Conservation (phyloP, 2,888 invertebrate species). For the Pseudococcus longispinus region DNA sequence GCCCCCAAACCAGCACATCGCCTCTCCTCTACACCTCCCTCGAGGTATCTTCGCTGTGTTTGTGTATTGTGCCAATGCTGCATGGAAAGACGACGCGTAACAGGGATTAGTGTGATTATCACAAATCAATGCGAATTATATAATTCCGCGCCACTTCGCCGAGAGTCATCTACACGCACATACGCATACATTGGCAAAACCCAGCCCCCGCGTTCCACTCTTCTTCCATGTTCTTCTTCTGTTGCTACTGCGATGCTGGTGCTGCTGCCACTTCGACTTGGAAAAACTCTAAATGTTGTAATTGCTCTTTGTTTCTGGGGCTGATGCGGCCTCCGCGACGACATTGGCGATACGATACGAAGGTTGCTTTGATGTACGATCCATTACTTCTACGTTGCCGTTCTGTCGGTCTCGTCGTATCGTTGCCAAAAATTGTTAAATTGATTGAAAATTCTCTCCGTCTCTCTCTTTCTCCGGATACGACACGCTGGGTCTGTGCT, state of each 20-base stretch:
- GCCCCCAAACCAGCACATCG: not conserved
- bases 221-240: too few relatives aligned
- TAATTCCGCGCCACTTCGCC: not conserved
- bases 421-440: constrained; percentile 35
- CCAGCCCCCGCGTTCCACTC: too few relatives aligned
- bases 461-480: not conserved
- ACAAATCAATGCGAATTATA: constrained; percentile 28
- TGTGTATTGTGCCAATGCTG: not conserved
- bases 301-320: constrained; percentile 3
- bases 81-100: not conserved
- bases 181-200: too few relatives aligned
- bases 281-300: not conserved
- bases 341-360: not conserved
- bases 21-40: not conserved
- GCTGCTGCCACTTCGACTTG: not conserved
- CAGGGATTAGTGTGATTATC: constrained; percentile 21
- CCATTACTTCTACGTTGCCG: not conserved
- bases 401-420: not conserved
- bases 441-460: constrained; percentile 21
- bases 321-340: not conserved
- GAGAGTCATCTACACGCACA: too few relatives aligned
- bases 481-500: not conserved
- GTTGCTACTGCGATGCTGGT: not conserved
- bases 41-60: not conserved
- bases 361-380: not conserved